Base-by-base conservation (phyloP, 2,797 vertebrate genomes). In the Chaetophractus vellerosus region DNA sequence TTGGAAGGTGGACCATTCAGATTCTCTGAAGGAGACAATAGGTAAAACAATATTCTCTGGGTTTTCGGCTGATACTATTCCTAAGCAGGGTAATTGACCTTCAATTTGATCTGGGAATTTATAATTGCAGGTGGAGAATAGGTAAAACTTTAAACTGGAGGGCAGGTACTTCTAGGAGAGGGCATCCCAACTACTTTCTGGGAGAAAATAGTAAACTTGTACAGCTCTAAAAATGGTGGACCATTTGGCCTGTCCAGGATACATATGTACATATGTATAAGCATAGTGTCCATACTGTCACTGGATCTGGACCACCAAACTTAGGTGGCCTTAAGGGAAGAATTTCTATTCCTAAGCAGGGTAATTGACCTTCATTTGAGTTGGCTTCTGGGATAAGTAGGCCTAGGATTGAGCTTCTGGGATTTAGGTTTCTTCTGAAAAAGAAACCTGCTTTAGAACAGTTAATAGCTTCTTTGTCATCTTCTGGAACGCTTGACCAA, bases 121-220 rank as follows among this genome's bases (percentile, higher is more conserved):
- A 87, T 72, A 88, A 91, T 94, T 81, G 41, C 38, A 80, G 81
- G 10, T 82, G 55, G 38, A 84, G 55, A 21, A 88, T 5, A 94
- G 79, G 41, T 48, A 36, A 63, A 88, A 94, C 89, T 93, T 89
- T 89, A 90, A 91, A 75, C n/a, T 75, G 36, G 41, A 86, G 6
- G 38, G 33, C 33, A 48, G 74, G 50, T 14, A 31, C 26, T 92
- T 96, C 38, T 12, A 85, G 72, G 71, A 95, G 36, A 72, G 15
- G 76, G 61, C 52, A 87, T 71, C 48, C 33, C 83, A 83, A 45
- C 38, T 24, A 79, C 52, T 78, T 48, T 48, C 26, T 74, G 15
- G 72, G 38, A 74, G 33, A 31, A 48, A 45, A 48, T 41, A 11
- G 28, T 38, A 38, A 71, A 14, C 48, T n/a, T 45, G 71, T 72